phyloP scores from a whole-genome alignment of 2,888 invertebrate species.

The Hipparchia semele region DNA sequence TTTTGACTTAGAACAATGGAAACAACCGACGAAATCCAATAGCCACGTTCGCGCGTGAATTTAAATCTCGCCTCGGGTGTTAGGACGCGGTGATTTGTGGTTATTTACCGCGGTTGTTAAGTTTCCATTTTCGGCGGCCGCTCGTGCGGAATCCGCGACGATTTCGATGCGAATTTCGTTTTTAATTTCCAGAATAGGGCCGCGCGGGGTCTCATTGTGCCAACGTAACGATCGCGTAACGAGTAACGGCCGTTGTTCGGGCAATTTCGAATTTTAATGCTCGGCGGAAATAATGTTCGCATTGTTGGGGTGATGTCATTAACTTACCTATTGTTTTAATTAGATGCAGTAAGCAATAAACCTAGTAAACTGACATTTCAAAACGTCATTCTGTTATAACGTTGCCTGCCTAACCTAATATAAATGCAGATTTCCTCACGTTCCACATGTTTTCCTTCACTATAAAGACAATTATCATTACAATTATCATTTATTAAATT shows the following conservation, averaged over 20 bases:
- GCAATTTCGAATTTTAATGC: slow-evolving; percentile 43
- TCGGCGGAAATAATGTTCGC: slow-evolving; percentile 37
- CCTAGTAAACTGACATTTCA: too few species aligned
- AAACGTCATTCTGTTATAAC: too few species aligned
- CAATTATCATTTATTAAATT: too few species aligned
- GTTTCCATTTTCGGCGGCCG: slow-evolving; percentile 72
- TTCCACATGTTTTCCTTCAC: too few species aligned
- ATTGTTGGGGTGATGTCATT: slow-evolving; percentile 16
- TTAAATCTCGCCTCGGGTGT: slow-evolving; percentile 79
- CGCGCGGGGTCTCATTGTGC: slow-evolving; percentile 45
- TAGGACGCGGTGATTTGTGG: slow-evolving; percentile 81
- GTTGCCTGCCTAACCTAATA: too few species aligned
- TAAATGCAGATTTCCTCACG: too few species aligned
- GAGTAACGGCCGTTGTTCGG: slow-evolving; percentile 38
- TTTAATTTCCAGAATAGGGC: slow-evolving; percentile 75
- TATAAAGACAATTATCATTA: too few species aligned
- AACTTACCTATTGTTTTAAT: not conserved
- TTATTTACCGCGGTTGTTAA: slow-evolving; percentile 81
- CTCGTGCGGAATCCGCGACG: slow-evolving; percentile 75
- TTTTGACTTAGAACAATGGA: slow-evolving; percentile 48
- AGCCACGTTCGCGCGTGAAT: slow-evolving; percentile 72
- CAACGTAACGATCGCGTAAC: slow-evolving; percentile 31
- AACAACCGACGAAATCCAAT: slow-evolving; percentile 52
- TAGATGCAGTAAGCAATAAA: not conserved
- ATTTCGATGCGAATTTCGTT: slow-evolving; percentile 73